Evolutionary conservation across 2,888 invertebrate species (phyloP).

Genomic region (Aricia artaxerxes): DNA sequence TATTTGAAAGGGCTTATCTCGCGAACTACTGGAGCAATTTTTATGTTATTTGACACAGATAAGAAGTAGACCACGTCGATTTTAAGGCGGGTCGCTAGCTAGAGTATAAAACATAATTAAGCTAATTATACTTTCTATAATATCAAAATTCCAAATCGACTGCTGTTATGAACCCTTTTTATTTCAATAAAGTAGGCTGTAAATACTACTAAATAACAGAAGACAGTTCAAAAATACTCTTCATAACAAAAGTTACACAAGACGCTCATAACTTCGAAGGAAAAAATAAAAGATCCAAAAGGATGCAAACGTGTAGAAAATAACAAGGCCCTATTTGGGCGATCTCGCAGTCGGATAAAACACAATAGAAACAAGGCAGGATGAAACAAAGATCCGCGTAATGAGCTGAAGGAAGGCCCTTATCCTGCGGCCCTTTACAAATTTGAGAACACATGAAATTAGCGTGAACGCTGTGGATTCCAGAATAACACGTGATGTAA

Average conservation of each 20-base stretch:
- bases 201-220: background rate
- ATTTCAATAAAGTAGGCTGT: no score
- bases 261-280: background rate
- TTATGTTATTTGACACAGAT: no score
- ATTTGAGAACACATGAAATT: constrained; percentile 17
- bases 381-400: constrained; percentile 17
- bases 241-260: background rate
- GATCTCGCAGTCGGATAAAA: background rate
- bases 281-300: background rate
- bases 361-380: background rate
- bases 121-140: no score
- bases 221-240: background rate
- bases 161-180: no score
- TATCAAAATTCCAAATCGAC: no score
- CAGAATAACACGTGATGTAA: background rate
- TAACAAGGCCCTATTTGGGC: constrained; percentile 8
- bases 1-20: no score
- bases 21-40: no score
- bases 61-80: no score
- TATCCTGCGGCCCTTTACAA: constrained; percentile 8
- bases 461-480: background rate
- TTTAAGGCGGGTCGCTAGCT: no score
- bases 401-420: constrained; percentile 25
- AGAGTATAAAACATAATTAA: no score
- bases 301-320: background rate